Conservation (phyloP, 2,797 vertebrate species). For the Emys orbicularis region DNA sequence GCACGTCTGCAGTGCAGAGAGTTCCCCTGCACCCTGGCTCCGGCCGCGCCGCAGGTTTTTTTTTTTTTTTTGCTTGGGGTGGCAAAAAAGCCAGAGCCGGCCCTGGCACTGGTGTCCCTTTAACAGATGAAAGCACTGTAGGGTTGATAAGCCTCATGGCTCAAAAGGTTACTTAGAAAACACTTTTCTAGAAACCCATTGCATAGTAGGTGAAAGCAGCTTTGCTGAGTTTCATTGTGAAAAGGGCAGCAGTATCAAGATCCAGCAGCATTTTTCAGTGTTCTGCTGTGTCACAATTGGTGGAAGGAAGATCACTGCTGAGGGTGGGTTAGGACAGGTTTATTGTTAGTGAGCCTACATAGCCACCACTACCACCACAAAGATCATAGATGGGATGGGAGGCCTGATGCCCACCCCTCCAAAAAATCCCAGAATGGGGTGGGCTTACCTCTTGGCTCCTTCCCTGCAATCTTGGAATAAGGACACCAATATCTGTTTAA, state of each 20-base stretch:
- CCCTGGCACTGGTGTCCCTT: not conserved
- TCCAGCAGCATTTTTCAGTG: not conserved
- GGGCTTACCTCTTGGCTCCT: not conserved
- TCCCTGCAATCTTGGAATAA: not conserved
- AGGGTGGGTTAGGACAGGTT: not conserved
- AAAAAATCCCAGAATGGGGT: not conserved
- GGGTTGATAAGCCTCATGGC: not conserved
- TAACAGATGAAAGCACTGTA: not conserved
- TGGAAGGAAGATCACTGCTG: not conserved
- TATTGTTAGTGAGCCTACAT: not conserved
- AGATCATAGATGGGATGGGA: not conserved
- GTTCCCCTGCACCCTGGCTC: too few relatives aligned
- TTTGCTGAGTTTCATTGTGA: not conserved
- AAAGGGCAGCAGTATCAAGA: not conserved
- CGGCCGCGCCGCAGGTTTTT: too few relatives aligned
- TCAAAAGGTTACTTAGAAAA: conserved; percentile 1
- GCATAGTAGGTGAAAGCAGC: not conserved
- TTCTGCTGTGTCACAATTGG: not conserved
- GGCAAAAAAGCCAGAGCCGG: too few relatives aligned
- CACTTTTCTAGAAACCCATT: not conserved
- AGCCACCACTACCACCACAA: not conserved
- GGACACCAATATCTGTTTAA: not conserved
- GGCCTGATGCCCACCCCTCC: not conserved
- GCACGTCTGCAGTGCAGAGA: too few relatives aligned
- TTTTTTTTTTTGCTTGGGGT: too few relatives aligned